Base-by-base conservation (phyloP, 2,113 vertebrate species). In the Dicerorhinus sumatrensis region DNA sequence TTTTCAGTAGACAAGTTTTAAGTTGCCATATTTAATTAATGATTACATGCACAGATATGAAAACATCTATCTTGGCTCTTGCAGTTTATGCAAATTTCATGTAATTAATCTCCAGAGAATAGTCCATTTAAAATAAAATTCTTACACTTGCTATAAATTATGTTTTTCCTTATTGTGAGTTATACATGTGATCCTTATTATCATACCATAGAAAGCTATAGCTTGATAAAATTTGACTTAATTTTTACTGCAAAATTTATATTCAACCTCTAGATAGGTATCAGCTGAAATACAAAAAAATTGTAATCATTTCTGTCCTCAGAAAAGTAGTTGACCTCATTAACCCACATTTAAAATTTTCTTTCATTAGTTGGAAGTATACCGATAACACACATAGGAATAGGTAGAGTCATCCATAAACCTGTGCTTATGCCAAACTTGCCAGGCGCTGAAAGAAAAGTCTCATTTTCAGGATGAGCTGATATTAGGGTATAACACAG, bases 1-100 rank as follows among this genome's bases (percentile, higher is more conserved):
- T 91, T 91, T 94, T 96, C 84, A 83, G 69, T 72, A 95, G 94
- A 77, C 17, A 89, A n/a, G 31, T 95, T 93, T 92, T 83, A 96
- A 91, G 65, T 27, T 96, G 17, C 95, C 63, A 87, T 91, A 83
- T 87, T 87, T 98, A 95, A 97, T 94, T 92, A 95, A 97, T 87
- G 65, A 92, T 46, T 96, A 89, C 8, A 84, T 16, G 25, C 33
- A 87, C 18, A 95, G 54, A 80, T 75, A 84, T 88, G 36, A 96
- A 97, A 98, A 84, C 54, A 89, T 86, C 81, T 76, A 92, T 87
- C 70, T 95, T 81, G 76, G 27, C 6, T 97, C 86, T 96, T 96
- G 31, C 6, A 82, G 51, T 93, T 92, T 80, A 90, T 70, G 21
- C 63, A 96, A 95, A 97, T 94, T 86, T 16, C 17, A 90, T 84